Base-by-base conservation (phyloP, 2,888 invertebrate species). In the Rhagonycha fulva region DNA sequence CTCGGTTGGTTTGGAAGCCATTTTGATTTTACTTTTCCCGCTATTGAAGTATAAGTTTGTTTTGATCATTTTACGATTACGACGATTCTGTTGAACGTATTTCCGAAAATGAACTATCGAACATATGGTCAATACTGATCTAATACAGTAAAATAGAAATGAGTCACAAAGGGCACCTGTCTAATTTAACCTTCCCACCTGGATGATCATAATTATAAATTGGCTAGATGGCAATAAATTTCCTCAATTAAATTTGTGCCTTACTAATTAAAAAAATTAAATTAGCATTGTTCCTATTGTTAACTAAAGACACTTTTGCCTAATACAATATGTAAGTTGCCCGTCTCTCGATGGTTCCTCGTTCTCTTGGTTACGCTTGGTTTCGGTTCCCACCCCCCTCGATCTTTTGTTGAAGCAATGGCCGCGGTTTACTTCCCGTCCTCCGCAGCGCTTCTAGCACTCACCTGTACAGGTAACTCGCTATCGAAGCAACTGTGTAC, bases 391-490 rank as follows among this genome's bases (percentile, higher is more conserved):
- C 80, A 79, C 77, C 77, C 77, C 76, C 76, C 78, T 71, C 76
- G 75, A 62, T 62, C 76, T 77, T 79, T 80, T 81, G 80, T 80
- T 79, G 72, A 74, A 78, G 80, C 79, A 81, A 81, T 81, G 81
- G 81, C 81, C 81, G 81, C 81, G 74, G 77, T 78, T 89, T 89
- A 89, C 89, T 89, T 87, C 82, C 80, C 81, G 84, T 87, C 88
- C 84, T 84, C 86, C 88, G 85, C 85, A 72, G 80, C 81, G 82
- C 82, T 79, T 76, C 80, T 74, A 77, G 60, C 81, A 74, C 75
- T 78, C 78, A 80, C 81, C 80, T 80, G 80, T 76, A 78, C 78
- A 79, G 81, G 79, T 81, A 79, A 77, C 82, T 80, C 78, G 77
- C 74, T 72, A 73, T 67, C 74, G 70, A 72, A 78, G 72, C 76